Base-by-base conservation (phyloP, 1,140 invertebrate species). In the Plectrocnemia conspersa region DNA sequence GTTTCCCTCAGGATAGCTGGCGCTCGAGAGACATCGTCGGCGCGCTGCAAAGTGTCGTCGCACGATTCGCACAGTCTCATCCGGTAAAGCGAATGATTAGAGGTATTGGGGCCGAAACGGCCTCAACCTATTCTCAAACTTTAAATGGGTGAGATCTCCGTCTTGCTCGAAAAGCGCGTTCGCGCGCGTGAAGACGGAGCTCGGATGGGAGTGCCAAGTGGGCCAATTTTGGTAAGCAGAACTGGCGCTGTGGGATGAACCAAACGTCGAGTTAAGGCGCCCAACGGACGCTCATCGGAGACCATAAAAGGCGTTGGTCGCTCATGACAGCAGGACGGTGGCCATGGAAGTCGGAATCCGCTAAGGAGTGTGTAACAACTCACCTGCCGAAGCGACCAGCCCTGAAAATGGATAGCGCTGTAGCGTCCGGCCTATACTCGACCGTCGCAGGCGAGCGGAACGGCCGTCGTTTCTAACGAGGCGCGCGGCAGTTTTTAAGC, bases 211-310 rank as follows among this genome's bases (percentile, higher is more conserved):
- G 82, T 81, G 79, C 82, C 80, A 78, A 88, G 84, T 87, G 85
- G 84, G 85, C 85, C 86, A 88, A 77, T 88, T 89, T 89, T 88
- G 85, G 86, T 89, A 88, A 89, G 85, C 85, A 89, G 86, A 89
- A 89, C 86, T 89, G 85, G 85, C 83, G 87, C 77, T 89, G 86
- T 79, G 84, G 83, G 85, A 88, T 86, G 83, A 85, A 86, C 83
- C 81, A 77, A 84, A 85, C 79, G 82, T 76, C 67, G 78, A 77
- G 82, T 82, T 84, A 83, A 79, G 76, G 81, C 75, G 81, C 81
- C 80, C 62, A 79, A 83, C 75, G 66, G 65, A 70, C 66, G 67
- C 68, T 70, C 64, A 70, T 67, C 61, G 61, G 84, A 87, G 72
- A 81, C 85, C 83, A 86, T 80, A 77, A 89, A 89, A 86, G 83